Evolutionary conservation across 2,888 invertebrate species (phyloP).

Genomic region (Apoda limacodes): DNA sequence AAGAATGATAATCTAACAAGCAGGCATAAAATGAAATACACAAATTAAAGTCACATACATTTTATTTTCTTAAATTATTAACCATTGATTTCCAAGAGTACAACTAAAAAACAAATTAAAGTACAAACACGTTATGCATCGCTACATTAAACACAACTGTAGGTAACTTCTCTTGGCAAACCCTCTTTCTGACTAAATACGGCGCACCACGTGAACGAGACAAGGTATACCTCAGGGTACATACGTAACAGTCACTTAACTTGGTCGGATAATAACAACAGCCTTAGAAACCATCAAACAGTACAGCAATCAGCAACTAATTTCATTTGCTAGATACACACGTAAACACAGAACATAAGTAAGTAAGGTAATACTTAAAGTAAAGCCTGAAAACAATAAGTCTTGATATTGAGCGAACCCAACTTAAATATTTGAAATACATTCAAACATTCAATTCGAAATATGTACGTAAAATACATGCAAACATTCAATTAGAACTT

Average conservation of each 20-base stretch:
- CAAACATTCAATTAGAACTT: too few relatives aligned
- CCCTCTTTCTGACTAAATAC: conserved; percentile 57
- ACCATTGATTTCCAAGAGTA: conserved; percentile 71
- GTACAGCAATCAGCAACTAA: conserved; percentile 54
- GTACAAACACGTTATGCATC: conserved; percentile 70
- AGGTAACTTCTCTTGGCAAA: conserved; percentile 70
- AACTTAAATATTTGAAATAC: conserved; percentile 36
- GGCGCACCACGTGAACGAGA: conserved; percentile 64
- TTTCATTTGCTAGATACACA: conserved; percentile 46
- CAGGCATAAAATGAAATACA: conserved; percentile 24
- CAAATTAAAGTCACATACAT: conserved; percentile 64
- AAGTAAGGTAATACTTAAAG: conserved; percentile 47
- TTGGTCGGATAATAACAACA: conserved; percentile 56
- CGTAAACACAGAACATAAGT: conserved; percentile 39
- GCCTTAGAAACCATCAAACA: conserved; percentile 50
- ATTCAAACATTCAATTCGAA: not conserved
- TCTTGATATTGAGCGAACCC: conserved; percentile 67
- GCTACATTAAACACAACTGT: conserved; percentile 69
- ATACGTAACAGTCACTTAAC: conserved; percentile 40
- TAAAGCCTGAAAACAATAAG: conserved; percentile 60
- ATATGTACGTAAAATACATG: too few relatives aligned
- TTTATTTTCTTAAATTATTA: conserved; percentile 71
- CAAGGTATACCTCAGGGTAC: conserved; percentile 25
- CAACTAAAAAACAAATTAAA: conserved; percentile 71
- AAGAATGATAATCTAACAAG: too few relatives aligned